A percentile compares a stretch with the other conserved stretches of the same genome.
Evolutionary conservation across 2,797 vertebrate genomes (phyloP).

Genomic region (Propithecus perrieri): DNA sequence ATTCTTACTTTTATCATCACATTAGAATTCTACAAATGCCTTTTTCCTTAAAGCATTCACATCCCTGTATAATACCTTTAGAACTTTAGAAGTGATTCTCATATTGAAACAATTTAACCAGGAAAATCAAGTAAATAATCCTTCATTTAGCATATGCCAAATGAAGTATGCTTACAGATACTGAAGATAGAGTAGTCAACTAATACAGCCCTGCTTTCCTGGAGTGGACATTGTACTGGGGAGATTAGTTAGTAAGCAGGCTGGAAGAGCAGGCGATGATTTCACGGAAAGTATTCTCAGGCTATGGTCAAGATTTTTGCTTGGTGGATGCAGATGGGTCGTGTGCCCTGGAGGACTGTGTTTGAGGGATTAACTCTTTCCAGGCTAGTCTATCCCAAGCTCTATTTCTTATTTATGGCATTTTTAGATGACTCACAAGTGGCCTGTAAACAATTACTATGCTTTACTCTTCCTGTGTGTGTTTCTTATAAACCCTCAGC

Average conservation of each 20-base stretch:
- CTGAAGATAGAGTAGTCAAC: not conserved
- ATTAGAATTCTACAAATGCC: not conserved
- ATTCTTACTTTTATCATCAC: not conserved
- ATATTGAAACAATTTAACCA: not conserved
- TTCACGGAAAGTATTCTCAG: not conserved
- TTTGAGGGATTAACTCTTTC: conserved; percentile 8
- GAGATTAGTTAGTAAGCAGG: not conserved
- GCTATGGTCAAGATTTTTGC: not conserved
- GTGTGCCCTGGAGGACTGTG: not conserved
- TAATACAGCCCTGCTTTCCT: not conserved
- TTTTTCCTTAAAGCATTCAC: not conserved
- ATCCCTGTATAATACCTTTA: not conserved
- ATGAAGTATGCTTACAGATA: not conserved
- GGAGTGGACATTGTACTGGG: not conserved
- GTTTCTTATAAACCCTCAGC: not conserved
- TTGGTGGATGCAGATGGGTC: not conserved
- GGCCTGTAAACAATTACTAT: conserved; percentile 25
- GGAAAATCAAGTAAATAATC: not conserved
- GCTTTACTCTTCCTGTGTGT: not conserved
- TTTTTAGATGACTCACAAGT: conserved; percentile 46
- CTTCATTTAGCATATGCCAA: not conserved
- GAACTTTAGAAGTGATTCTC: not conserved
- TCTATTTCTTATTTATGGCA: conserved; percentile 18
- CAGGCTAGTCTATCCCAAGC: not conserved
- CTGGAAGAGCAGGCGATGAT: not conserved